Conservation (phyloP, 1,140 invertebrate species). For the Cherax quadricarinatus region DNA sequence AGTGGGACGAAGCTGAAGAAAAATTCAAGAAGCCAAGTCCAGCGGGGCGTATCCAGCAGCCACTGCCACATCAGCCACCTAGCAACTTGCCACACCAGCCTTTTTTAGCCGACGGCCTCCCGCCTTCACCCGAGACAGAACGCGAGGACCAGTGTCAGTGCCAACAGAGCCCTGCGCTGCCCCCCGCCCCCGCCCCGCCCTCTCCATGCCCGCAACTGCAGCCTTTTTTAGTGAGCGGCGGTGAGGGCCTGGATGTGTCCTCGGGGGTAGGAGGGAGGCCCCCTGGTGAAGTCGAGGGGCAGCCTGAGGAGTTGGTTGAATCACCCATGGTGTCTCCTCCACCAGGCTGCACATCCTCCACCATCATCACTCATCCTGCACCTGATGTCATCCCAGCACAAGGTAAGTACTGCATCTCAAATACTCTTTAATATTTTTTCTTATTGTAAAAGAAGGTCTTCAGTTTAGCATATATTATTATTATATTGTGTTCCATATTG, state of each 20-base stretch:
- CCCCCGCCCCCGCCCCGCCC: conserved; percentile 62
- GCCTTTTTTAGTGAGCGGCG: conserved; percentile 61
- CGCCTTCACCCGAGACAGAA: conserved; percentile 84
- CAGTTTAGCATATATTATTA: background rate
- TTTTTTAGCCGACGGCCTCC: conserved; percentile 81
- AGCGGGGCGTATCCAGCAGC: conserved; percentile 32
- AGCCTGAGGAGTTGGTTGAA: conserved; percentile 2
- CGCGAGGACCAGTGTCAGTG: conserved; percentile 90
- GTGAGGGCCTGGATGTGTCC: conserved; percentile 43
- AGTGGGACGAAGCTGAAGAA: conserved; percentile 78
- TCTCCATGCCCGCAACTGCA: conserved; percentile 58
- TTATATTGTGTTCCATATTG: too few relatives aligned
- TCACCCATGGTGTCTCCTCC: conserved; percentile 17
- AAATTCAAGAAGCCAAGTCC: conserved; percentile 73
- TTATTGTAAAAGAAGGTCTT: background rate
- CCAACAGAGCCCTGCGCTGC: conserved; percentile 88
- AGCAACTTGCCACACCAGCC: conserved; percentile 74
- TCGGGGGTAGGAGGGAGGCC: conserved; percentile 70
- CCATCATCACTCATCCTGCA: conserved; percentile 9
- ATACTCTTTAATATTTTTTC: background rate
- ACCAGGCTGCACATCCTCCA: conserved; percentile 12
- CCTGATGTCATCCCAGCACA: conserved; percentile 42
- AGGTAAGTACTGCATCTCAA: conserved; percentile 7
- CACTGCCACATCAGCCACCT: conserved; percentile 24
- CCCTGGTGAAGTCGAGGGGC: conserved; percentile 35